Evolutionary conservation across 1,140 invertebrate genomes (phyloP).

Genomic region (Temnothorax nylanderi): DNA sequence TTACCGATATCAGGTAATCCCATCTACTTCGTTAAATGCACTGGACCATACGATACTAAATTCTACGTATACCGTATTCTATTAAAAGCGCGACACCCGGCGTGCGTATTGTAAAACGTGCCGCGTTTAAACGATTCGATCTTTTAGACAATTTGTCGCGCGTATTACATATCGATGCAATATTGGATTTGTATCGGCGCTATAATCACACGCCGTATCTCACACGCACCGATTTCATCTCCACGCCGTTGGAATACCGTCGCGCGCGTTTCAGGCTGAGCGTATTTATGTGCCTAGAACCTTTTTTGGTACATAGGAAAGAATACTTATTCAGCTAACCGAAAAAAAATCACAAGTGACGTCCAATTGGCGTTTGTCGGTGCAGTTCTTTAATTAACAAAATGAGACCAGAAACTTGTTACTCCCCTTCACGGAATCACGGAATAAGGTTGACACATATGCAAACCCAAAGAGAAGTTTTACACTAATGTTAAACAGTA

Average conservation of each 20-base stretch:
- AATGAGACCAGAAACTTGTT: not conserved
- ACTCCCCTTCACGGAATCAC: not conserved
- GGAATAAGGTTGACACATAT: not conserved
- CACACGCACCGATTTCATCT: constrained; percentile 26
- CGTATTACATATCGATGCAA: constrained; percentile 15
- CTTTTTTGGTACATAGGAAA: not conserved
- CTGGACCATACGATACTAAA: constrained; percentile 23
- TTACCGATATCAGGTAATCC: constrained; percentile 39
- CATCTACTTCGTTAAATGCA: constrained; percentile 40
- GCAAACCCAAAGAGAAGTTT: not conserved
- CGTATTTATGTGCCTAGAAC: too few species aligned
- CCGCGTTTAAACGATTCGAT: constrained; percentile 44
- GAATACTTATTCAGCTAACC: not conserved
- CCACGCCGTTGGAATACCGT: not conserved
- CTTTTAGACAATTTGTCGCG: constrained; percentile 53
- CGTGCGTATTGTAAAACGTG: constrained; percentile 24
- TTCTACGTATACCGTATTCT: constrained; percentile 1
- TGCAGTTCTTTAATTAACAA: constrained; percentile 10
- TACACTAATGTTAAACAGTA: not conserved
- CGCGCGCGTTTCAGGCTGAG: not conserved
- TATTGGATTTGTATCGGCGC: constrained; percentile 46
- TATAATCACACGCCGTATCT: constrained; percentile 1
- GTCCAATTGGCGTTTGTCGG: not conserved
- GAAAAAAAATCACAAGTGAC: not conserved
- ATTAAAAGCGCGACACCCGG: constrained; percentile 14